Evolutionary conservation across 2,113 vertebrate species (phyloP).

Genomic region (Strigops habroptila): DNA sequence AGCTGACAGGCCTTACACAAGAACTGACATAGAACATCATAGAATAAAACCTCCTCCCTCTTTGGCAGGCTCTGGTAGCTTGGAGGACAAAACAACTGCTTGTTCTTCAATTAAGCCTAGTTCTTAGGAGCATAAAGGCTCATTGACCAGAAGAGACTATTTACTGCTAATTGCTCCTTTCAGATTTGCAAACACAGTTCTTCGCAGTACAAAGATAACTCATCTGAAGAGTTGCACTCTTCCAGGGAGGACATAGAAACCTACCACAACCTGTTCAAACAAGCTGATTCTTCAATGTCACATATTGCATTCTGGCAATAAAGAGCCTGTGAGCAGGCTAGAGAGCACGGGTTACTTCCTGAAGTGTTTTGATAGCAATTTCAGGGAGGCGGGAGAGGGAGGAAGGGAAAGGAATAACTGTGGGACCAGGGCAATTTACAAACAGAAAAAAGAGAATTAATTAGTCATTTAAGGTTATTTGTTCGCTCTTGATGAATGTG

Average conservation of each 20-base stretch:
- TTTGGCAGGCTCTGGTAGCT: neutral
- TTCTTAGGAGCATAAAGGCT: neutral
- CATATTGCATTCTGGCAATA: neutral
- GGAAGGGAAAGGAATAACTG: neutral
- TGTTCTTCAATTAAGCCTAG: neutral
- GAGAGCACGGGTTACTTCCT: neutral
- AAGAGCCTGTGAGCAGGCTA: neutral
- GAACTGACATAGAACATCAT: neutral
- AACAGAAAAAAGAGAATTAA: neutral
- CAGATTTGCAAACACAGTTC: neutral
- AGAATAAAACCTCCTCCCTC: neutral
- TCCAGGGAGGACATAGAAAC: neutral
- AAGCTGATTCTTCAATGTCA: neutral
- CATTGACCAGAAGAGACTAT: neutral
- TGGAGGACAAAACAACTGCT: neutral
- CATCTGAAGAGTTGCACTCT: neutral
- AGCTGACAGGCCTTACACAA: neutral
- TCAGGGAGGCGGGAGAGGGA: rapidly evolving
- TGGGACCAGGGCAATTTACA: neutral
- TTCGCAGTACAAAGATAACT: neutral
- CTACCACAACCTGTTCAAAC: neutral
- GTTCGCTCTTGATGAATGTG: neutral
- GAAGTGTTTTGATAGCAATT: neutral
- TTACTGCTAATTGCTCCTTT: conserved; percentile 1
- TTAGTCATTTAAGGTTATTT: neutral